These are phyloP conservation scores for Subacronicta megacephala DNA, from an alignment of 2,888 invertebrate genomes.

Conservation along the genomic window DNA sequence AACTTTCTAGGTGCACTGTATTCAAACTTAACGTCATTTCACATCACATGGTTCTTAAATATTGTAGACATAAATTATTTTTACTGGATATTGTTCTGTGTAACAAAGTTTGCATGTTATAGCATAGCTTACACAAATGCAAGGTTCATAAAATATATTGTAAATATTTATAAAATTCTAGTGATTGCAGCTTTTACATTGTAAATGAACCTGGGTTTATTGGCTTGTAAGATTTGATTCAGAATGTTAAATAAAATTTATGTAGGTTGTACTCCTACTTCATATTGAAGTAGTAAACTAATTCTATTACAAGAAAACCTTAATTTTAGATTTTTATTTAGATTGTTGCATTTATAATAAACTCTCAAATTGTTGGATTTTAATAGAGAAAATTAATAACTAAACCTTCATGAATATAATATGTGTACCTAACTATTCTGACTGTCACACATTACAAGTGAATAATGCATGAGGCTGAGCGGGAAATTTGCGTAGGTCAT, in stretches of 20 bases:
- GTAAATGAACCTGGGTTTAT: conserved; percentile 40
- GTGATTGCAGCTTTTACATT: conserved; percentile 17
- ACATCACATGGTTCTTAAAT: conserved; percentile 35
- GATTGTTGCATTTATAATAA: conserved; percentile 55
- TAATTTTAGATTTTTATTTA: conserved; percentile 47
- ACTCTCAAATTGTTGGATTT: conserved; percentile 32
- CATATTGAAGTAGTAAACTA: conserved; percentile 58
- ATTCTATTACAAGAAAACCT: conserved; percentile 34
- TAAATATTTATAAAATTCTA: conserved; percentile 42
- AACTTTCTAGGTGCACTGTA: conserved; percentile 53
- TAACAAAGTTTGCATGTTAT: conserved; percentile 23
- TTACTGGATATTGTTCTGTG: conserved; percentile 20
- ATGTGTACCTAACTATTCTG: conserved; percentile 14
- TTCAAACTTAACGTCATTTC: conserved; percentile 30
- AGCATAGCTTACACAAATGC: conserved; percentile 30
- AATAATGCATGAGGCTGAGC: conserved; percentile 36
- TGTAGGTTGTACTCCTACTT: conserved; percentile 47
- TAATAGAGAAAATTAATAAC: conserved; percentile 16
- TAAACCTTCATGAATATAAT: conserved; percentile 22
- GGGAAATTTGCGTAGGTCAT: conserved; percentile 26
- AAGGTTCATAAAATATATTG: conserved; percentile 59
- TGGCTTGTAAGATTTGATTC: conserved; percentile 38
- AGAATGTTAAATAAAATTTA: conserved; percentile 32
- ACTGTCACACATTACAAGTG: conserved; percentile 21
- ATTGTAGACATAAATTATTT: conserved; percentile 21